These are phyloP conservation scores for Petrolisthes manimaculis DNA, from an alignment of 2,888 invertebrate species.

Conservation along the genomic window DNA sequence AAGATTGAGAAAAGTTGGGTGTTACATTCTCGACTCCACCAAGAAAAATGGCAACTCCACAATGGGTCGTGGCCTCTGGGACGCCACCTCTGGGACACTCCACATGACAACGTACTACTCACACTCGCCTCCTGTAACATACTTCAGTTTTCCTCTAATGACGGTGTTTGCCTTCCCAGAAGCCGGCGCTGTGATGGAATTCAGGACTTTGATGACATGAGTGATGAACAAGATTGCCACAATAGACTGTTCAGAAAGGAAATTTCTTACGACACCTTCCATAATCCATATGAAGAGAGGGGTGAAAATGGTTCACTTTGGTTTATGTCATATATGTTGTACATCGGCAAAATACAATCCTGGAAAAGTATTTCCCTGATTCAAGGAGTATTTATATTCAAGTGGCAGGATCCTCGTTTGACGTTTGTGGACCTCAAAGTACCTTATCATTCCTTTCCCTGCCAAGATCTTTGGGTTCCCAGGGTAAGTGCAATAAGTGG, in stretches of 20 bases:
- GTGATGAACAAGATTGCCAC: neutral
- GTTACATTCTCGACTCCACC: constrained; percentile 7
- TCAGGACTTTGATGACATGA: neutral
- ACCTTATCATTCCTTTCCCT: neutral
- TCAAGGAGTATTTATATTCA: neutral
- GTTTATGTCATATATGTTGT: too few species aligned
- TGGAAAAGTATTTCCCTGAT: neutral
- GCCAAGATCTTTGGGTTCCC: neutral
- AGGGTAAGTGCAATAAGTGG: neutral
- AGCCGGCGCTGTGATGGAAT: constrained; percentile 16
- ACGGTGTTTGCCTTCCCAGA: constrained; percentile 8
- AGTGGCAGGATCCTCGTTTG: neutral
- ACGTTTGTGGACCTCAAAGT: neutral
- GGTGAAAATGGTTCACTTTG: neutral
- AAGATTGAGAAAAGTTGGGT: neutral
- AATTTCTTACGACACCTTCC: neutral
- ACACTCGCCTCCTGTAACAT: constrained; percentile 17
- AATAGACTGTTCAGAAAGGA: neutral
- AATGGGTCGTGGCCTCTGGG: neutral
- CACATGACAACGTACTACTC: neutral
- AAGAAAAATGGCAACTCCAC: neutral
- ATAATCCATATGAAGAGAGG: neutral
- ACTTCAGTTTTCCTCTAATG: constrained; percentile 25
- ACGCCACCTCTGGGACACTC: constrained; percentile 8
- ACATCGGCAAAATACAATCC: neutral